phyloP scores from a whole-genome alignment of 2,113 vertebrate species.

The Climacteris rufus region DNA sequence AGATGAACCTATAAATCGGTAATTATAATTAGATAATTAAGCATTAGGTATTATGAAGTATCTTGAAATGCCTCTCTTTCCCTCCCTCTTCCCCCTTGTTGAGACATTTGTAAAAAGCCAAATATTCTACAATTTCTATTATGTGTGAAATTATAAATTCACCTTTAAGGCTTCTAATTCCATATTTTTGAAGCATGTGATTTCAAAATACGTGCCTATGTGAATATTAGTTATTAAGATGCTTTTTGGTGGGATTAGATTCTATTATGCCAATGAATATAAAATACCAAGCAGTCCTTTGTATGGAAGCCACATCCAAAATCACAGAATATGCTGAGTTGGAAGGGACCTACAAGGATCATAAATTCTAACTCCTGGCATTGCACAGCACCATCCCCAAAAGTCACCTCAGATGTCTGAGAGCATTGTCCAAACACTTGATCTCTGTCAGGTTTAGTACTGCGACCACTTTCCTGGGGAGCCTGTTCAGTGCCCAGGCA shows the following conservation, averaged over 20 bases:
- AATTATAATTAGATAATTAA: neutral
- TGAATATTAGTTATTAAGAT: neutral
- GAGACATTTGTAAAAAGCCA: neutral
- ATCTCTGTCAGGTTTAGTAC: neutral
- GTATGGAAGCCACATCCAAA: neutral
- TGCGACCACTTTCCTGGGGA: neutral
- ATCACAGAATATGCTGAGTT: neutral
- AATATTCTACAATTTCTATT: neutral
- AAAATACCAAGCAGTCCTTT: neutral
- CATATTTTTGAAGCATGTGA: neutral
- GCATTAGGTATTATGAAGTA: neutral
- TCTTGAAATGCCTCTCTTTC: neutral
- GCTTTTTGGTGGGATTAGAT: neutral
- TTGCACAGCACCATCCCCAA: neutral
- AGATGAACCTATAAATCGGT: neutral
- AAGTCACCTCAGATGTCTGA: neutral
- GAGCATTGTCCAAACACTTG: neutral
- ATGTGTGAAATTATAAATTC: neutral
- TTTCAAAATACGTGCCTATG: neutral
- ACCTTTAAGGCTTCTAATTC: neutral
- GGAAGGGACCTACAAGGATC: neutral
- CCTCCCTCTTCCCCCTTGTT: neutral
- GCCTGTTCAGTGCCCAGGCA: neutral
- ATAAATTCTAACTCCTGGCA: fast-evolving
- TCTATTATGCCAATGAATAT: neutral